Conservation (phyloP, 2,888 invertebrate genomes). For the Megalurothrips usitatus region DNA sequence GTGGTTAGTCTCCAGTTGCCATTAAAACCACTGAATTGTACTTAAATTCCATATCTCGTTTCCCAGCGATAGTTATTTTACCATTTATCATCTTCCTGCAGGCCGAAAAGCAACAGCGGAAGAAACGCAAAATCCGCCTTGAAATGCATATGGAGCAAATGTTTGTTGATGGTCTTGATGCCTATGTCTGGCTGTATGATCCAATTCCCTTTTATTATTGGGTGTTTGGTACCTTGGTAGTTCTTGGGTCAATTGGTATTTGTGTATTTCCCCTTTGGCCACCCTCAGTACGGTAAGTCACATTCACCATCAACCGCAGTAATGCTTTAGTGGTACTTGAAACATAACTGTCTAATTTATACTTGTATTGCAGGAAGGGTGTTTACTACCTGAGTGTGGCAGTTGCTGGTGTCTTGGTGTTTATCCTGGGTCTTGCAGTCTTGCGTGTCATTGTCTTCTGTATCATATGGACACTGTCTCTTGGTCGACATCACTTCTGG, state of each 20-base stretch:
- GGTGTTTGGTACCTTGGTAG: conserved; percentile 83
- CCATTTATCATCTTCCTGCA: conserved; percentile 38
- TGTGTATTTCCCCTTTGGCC: conserved; percentile 99
- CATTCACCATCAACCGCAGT: background rate
- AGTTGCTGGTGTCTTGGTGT: conserved; percentile 90
- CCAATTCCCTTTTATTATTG: conserved; percentile 93
- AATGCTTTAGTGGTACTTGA: too few species aligned
- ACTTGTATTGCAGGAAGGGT: conserved; percentile 62
- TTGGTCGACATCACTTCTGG: conserved; percentile 93
- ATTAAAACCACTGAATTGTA: too few species aligned
- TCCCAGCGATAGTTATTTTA: too few species aligned
- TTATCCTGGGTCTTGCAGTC: conserved; percentile 85
- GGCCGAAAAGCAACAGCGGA: conserved; percentile 47
- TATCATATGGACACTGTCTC: conserved; percentile 78
- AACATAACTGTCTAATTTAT: background rate
- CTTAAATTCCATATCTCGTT: too few species aligned
- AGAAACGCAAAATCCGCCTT: conserved; percentile 86
- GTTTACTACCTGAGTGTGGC: conserved; percentile 96
- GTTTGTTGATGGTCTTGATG: conserved; percentile 90
- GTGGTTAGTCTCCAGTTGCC: background rate
- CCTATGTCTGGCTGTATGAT: conserved; percentile 97
- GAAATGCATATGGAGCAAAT: conserved; percentile 95
- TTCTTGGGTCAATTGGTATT: conserved; percentile 88
- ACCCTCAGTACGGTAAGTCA: conserved; percentile 69
- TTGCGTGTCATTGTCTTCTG: conserved; percentile 89